Conservation (phyloP, 35 echinoderm and acorn worm genomes). For the Antedon bifida region DNA sequence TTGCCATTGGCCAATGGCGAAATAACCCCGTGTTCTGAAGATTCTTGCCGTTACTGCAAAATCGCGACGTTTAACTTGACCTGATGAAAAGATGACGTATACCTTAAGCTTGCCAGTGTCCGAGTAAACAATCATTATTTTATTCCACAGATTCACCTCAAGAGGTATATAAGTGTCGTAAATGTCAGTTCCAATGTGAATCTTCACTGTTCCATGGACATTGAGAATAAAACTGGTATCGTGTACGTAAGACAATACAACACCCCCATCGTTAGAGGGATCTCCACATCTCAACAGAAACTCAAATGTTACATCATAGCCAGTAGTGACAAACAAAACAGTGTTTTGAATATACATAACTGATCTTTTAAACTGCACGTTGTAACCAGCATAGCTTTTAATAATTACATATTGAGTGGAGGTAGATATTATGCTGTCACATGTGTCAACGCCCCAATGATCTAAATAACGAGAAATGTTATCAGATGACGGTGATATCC, state of each 20-base stretch:
- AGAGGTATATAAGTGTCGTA: constrained; percentile 39
- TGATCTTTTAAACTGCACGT: constrained; percentile 31
- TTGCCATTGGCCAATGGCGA: constrained; percentile 68
- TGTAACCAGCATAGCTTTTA: constrained; percentile 28
- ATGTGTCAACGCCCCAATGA: constrained; percentile 38
- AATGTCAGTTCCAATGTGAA: constrained; percentile 25
- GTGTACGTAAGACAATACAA: constrained; percentile 57
- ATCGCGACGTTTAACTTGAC: constrained; percentile 19
- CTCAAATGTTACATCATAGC: constrained; percentile 47
- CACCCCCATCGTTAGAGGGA: constrained; percentile 16
- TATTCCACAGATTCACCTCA: constrained; percentile 39
- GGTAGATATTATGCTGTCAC: constrained; percentile 54
- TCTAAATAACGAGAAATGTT: constrained; percentile 18
- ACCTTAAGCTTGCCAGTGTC: constrained; percentile 37
- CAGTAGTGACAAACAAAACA: constrained; percentile 5
- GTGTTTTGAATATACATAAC: constrained; percentile 28
- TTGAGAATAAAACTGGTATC: constrained; percentile 32
- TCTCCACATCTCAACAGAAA: constrained; percentile 35
- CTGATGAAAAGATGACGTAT: constrained; percentile 28
- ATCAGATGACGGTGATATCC: constrained; percentile 4
- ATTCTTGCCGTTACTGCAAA: constrained; percentile 7
- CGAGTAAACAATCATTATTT: constrained; percentile 46
- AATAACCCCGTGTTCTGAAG: constrained; percentile 42
- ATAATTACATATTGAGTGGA: not conserved
- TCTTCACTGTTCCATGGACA: constrained; percentile 23